These are phyloP conservation scores for Mimumesa dahlbomi DNA, from an alignment of 2,888 invertebrate species.

Conservation along the genomic window DNA sequence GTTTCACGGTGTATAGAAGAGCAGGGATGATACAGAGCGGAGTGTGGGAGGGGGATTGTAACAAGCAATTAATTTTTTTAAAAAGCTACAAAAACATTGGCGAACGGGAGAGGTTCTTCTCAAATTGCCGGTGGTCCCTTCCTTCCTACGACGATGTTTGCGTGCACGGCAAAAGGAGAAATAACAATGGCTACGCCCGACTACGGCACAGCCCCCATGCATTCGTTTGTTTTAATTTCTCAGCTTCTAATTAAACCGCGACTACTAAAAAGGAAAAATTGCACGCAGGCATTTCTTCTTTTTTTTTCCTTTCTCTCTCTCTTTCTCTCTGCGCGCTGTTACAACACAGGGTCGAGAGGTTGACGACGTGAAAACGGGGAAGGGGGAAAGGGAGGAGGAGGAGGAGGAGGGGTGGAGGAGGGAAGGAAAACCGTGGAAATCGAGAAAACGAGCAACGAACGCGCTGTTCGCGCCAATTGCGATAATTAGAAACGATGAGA, in stretches of 20 bases:
- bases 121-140: slow-evolving; percentile 38
- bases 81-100: slow-evolving; percentile 15
- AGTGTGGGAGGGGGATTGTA: slow-evolving; percentile 1
- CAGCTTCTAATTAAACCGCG: slow-evolving; percentile 65
- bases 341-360: slow-evolving; percentile 12
- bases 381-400: not conserved
- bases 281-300: slow-evolving; percentile 40
- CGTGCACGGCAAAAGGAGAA: slow-evolving; percentile 35
- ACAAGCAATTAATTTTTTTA: slow-evolving; percentile 44
- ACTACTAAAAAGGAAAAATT: slow-evolving; percentile 50
- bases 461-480: slow-evolving; percentile 35
- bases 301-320: slow-evolving; percentile 15
- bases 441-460: not conserved
- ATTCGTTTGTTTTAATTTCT: slow-evolving; percentile 66
- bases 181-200: slow-evolving; percentile 39
- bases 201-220: slow-evolving; percentile 16
- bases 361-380: not conserved
- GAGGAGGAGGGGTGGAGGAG: not conserved
- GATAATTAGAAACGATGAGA: slow-evolving; percentile 36
- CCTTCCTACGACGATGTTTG: slow-evolving; percentile 24
- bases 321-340: slow-evolving; percentile 11
- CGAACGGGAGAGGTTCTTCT: slow-evolving; percentile 19
- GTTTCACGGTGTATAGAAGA: not conserved
- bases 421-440: not conserved
- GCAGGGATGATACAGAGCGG: not conserved